Evolutionary conservation across 1,140 invertebrate genomes (phyloP).

Genomic region (Diploscapter pachys): DNA sequence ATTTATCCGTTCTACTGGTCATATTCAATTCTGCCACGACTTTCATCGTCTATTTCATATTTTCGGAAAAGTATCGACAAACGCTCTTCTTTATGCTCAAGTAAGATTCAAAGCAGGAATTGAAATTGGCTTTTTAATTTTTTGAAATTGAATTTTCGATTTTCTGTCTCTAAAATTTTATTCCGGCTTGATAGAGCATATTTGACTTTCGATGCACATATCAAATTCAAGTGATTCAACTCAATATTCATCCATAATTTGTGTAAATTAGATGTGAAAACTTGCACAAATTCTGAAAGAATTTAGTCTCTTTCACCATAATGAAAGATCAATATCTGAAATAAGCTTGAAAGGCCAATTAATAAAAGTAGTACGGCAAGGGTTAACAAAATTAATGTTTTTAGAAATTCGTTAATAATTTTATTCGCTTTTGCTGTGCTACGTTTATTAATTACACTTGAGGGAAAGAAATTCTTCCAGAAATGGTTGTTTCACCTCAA

Average conservation of each 20-base stretch:
- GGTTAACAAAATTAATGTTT: no score
- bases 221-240: neutral
- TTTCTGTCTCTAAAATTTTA: slow-evolving; percentile 3
- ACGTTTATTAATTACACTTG: neutral
- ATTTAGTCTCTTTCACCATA: neutral
- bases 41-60: slow-evolving; percentile 42
- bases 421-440: no score
- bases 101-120: slow-evolving; percentile 6
- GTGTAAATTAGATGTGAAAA: neutral
- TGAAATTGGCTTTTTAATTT: no score
- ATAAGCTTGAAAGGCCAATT: neutral
- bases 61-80: slow-evolving; percentile 43
- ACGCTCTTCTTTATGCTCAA: slow-evolving; percentile 37
- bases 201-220: neutral
- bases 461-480: slow-evolving; percentile 11
- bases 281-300: neutral
- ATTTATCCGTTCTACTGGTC: slow-evolving; percentile 52
- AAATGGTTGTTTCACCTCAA: slow-evolving; percentile 32
- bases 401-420: no score
- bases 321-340: slow-evolving; percentile 13
- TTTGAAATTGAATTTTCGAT: no score
- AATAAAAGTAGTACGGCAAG: no score
- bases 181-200: neutral
- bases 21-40: slow-evolving; percentile 44
- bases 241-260: neutral